Evolutionary conservation across 2,797 vertebrate species (phyloP).

Genomic region (Malurus splendens): DNA sequence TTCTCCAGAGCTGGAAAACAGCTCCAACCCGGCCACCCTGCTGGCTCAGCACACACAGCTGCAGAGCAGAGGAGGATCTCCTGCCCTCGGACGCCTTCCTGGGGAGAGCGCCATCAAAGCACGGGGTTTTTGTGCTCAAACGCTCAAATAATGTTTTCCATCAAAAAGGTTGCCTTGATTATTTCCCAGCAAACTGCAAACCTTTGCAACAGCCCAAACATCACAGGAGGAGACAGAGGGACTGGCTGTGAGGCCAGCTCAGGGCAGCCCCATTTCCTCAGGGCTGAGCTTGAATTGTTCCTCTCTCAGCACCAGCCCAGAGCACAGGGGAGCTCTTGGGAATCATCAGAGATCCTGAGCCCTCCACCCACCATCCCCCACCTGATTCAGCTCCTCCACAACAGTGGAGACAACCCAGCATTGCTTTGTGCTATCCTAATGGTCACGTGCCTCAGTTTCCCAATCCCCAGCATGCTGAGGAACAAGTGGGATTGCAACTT

Average conservation of each 20-base stretch:
- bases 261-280: not conserved
- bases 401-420: fast-evolving
- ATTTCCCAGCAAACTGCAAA: not conserved
- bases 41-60: not conserved
- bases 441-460: not conserved
- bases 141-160: not conserved
- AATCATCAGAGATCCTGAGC: not conserved
- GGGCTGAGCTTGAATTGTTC: not conserved
- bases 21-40: not conserved
- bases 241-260: not conserved
- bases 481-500: not conserved
- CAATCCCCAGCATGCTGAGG: not conserved
- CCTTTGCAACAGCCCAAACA: not conserved
- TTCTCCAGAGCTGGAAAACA: not conserved
- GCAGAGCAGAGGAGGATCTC: not conserved
- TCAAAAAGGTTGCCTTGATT: not conserved
- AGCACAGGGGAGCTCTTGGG: not conserved
- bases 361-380: not conserved
- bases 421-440: not conserved
- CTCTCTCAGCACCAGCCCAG: not conserved
- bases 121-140: not conserved
- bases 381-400: not conserved
- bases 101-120: not conserved
- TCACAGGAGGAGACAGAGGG: not conserved
- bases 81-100: not conserved